phyloP scores from a whole-genome alignment of 1,140 invertebrate species.

The Carposina sasakii region DNA sequence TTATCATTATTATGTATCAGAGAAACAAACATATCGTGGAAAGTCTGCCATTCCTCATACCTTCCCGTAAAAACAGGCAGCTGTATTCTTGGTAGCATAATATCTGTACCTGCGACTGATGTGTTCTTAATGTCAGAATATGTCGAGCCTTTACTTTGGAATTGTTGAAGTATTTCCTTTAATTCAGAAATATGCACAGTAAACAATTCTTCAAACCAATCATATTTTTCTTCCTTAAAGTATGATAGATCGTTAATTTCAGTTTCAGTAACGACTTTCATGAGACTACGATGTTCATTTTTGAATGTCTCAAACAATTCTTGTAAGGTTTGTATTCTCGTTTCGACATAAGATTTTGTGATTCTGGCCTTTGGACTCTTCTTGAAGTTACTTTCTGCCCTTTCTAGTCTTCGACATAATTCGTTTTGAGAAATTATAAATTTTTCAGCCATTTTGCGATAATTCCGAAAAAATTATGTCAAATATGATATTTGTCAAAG shows the following conservation, averaged over 20 bases:
- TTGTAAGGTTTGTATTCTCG: slow-evolving; percentile 18
- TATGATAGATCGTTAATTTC: slow-evolving; percentile 17
- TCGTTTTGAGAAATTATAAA: too few species aligned
- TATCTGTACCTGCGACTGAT: neutral
- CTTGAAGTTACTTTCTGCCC: slow-evolving; percentile 10
- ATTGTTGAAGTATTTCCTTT: neutral
- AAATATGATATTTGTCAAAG: too few species aligned
- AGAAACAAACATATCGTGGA: slow-evolving; percentile 14
- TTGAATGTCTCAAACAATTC: slow-evolving; percentile 27
- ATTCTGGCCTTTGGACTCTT: slow-evolving; percentile 26
- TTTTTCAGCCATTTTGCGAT: too few species aligned
- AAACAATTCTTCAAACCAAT: too few species aligned
- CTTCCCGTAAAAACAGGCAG: slow-evolving; percentile 10
- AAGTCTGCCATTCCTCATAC: slow-evolving; percentile 13
- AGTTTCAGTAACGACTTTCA: slow-evolving; percentile 19
- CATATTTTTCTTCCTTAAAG: too few species aligned
- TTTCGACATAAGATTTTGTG: slow-evolving; percentile 24
- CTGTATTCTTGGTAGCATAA: slow-evolving; percentile 9
- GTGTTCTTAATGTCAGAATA: neutral
- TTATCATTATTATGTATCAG: slow-evolving; percentile 10
- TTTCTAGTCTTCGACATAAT: too few species aligned
- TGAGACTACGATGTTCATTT: slow-evolving; percentile 15
- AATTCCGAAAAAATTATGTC: too few species aligned
- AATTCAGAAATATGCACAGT: neutral
- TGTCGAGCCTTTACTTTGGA: neutral